These are phyloP conservation scores for Antheraea pernyi DNA, from an alignment of 1,140 invertebrate species.

Conservation along the genomic window DNA sequence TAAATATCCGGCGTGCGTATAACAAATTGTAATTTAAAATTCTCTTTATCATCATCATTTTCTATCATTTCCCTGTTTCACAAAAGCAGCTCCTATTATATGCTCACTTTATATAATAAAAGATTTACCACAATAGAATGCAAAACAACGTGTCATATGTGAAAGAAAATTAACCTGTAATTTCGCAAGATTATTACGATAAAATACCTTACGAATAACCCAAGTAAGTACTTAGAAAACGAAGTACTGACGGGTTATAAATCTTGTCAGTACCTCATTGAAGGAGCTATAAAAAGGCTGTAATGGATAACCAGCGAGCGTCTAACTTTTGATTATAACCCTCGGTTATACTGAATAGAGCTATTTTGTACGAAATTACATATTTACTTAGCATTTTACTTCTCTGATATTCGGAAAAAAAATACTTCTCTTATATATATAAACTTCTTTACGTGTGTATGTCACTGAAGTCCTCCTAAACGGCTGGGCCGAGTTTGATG, in stretches of 20 bases:
- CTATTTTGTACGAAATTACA: neutral
- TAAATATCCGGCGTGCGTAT: no score
- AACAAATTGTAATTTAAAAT: no score
- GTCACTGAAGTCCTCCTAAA: no score
- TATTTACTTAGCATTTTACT: neutral
- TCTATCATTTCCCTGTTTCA: no score
- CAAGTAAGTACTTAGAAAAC: neutral
- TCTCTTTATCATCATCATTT: no score
- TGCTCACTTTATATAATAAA: no score
- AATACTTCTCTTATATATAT: no score
- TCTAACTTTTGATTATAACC: slow-evolving; percentile 23
- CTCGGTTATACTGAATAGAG: slow-evolving; percentile 7
- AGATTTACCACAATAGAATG: neutral
- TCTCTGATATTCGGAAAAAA: neutral
- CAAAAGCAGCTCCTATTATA: no score
- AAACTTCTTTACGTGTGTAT: no score
- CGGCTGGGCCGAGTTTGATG: no score
- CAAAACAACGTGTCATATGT: neutral
- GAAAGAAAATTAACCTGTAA: neutral
- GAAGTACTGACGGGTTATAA: neutral
- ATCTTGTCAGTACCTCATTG: slow-evolving; percentile 6
- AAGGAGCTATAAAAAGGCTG: slow-evolving; percentile 7
- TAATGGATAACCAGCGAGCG: slow-evolving; percentile 5
- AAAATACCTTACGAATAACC: neutral
- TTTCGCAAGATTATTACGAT: neutral